phyloP scores from a whole-genome alignment of 2,797 vertebrate species.

The Triplophysa bombifrons region DNA sequence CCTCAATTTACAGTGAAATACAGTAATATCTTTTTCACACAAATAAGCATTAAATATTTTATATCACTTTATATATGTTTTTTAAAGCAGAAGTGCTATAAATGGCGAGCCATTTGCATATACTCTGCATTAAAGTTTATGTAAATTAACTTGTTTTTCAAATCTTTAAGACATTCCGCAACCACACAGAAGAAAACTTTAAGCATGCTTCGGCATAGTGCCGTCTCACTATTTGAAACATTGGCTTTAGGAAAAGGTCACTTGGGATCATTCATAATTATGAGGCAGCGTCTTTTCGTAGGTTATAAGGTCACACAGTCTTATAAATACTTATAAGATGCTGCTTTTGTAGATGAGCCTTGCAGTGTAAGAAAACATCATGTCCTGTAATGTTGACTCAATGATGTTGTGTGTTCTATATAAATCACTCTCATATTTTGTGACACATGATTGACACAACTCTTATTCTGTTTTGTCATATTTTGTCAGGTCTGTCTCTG shows the following conservation, averaged over 20 bases:
- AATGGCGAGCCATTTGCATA: background rate
- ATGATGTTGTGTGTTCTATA: background rate
- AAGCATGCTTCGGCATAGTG: background rate
- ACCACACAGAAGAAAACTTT: background rate
- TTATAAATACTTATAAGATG: background rate
- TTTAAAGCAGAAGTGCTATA: background rate
- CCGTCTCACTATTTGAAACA: background rate
- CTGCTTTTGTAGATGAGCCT: background rate
- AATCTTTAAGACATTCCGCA: background rate
- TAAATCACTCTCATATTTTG: background rate
- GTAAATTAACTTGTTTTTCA: background rate
- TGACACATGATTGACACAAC: no score
- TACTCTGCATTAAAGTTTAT: background rate
- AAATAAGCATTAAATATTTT: background rate
- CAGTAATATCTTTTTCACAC: no score
- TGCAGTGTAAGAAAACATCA: background rate
- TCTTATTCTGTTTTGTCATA: background rate
- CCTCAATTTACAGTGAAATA: background rate
- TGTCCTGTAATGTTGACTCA: background rate
- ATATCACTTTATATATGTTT: background rate
- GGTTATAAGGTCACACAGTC: background rate
- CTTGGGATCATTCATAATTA: background rate
- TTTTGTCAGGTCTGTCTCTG: slow-evolving; percentile 85
- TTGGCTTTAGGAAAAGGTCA: background rate
- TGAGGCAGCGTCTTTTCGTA: background rate